These are phyloP conservation scores for Carabus problematicus DNA, from an alignment of 2,888 invertebrate species.

Conservation along the genomic window DNA sequence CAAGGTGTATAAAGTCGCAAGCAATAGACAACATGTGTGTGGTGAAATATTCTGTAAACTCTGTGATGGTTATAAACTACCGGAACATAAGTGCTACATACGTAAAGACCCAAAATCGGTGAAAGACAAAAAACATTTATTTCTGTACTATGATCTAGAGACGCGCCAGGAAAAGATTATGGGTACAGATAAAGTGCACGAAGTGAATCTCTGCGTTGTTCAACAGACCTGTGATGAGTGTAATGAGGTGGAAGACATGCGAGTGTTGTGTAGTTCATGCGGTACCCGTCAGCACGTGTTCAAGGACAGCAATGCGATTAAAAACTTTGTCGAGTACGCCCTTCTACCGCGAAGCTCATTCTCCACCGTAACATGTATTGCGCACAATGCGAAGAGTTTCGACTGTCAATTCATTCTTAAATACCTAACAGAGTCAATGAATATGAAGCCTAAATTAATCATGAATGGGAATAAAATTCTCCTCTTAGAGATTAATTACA, in stretches of 20 bases:
- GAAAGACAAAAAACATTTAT: neutral
- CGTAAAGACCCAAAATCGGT: neutral
- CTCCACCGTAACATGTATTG: conserved; percentile 13
- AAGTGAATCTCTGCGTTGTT: neutral
- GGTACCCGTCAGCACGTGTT: conserved; percentile 1
- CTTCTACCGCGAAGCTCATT: conserved; percentile 22
- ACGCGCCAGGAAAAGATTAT: too few species aligned
- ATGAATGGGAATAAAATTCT: conserved; percentile 12
- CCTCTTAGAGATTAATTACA: conserved; percentile 39
- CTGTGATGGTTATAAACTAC: too few species aligned
- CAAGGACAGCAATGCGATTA: conserved; percentile 1
- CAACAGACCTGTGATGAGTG: neutral
- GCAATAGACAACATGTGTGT: too few species aligned
- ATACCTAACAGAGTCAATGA: neutral
- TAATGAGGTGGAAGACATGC: neutral
- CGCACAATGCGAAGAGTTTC: conserved; percentile 8
- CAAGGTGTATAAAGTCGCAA: too few species aligned
- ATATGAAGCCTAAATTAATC: conserved; percentile 18
- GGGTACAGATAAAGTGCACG: neutral
- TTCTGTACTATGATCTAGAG: too few species aligned
- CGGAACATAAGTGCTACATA: neutral
- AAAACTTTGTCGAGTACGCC: conserved; percentile 11
- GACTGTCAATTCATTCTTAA: too few species aligned
- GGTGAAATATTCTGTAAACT: neutral
- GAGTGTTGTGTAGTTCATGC: neutral